Conservation (phyloP, 2,888 invertebrate genomes). For the Nemoura dubitans region DNA sequence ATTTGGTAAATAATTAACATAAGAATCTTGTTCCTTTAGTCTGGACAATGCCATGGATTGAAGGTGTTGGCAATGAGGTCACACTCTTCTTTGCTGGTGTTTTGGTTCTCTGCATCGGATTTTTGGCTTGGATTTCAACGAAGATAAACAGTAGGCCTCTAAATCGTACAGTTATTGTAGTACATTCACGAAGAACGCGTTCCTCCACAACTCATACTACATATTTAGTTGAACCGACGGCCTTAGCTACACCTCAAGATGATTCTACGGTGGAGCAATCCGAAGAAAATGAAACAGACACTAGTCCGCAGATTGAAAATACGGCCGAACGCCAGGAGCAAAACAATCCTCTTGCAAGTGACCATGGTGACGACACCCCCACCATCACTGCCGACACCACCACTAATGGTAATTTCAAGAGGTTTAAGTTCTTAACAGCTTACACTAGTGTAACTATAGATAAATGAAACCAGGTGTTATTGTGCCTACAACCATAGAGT, state of each 20-base stretch:
- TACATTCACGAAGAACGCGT: constrained; percentile 65
- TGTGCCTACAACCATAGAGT: no score
- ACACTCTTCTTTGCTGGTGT: constrained; percentile 74
- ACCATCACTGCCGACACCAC: not conserved
- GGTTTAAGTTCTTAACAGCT: no score
- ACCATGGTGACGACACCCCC: constrained; percentile 26
- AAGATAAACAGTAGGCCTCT: constrained; percentile 74
- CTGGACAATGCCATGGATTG: constrained; percentile 74
- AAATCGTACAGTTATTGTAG: constrained; percentile 74
- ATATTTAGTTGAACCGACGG: constrained; percentile 52
- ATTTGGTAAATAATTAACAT: not conserved
- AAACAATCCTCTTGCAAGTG: constrained; percentile 31
- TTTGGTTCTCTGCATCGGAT: constrained; percentile 66
- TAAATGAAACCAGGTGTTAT: no score
- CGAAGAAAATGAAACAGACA: constrained; percentile 54
- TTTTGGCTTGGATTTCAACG: constrained; percentile 82
- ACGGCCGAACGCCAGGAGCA: constrained; percentile 54
- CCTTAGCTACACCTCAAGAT: constrained; percentile 53
- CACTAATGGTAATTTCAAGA: not conserved
- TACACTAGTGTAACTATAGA: no score
- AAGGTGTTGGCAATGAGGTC: constrained; percentile 87
- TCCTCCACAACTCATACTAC: constrained; percentile 58
- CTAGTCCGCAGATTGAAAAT: constrained; percentile 57
- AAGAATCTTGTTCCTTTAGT: not conserved
- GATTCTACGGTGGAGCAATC: constrained; percentile 54